A percentile compares a stretch with the other conserved stretches of the same genome.
phyloP scores from a whole-genome alignment of 2,113 vertebrate genomes.

The Tretioscincus oriximinensis region DNA sequence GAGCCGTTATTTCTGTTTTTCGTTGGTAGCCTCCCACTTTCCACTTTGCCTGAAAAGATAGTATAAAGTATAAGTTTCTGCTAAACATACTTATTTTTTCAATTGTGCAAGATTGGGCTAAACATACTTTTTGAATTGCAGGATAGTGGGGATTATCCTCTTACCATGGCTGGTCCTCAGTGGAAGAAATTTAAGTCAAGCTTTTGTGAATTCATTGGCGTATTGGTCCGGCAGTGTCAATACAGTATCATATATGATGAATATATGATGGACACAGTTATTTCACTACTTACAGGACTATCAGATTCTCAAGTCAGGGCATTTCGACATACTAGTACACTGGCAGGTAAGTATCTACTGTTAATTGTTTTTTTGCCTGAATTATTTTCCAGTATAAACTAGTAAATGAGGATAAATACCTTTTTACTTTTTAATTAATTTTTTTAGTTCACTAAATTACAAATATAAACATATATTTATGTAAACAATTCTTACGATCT shows the following conservation, averaged over 20 bases:
- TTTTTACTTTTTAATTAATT: too few relatives aligned
- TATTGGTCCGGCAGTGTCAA: conserved; percentile 96
- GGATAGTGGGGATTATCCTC: conserved; percentile 98
- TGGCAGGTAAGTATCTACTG: conserved; percentile 85
- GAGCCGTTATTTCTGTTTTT: too few relatives aligned
- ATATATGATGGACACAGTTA: conserved; percentile 99
- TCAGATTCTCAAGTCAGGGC: conserved; percentile 98
- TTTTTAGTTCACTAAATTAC: too few relatives aligned
- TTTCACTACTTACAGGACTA: conserved; percentile 96
- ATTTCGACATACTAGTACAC: conserved; percentile 97
- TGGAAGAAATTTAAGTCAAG: conserved; percentile 99
- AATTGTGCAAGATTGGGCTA: background rate
- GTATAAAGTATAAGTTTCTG: too few relatives aligned
- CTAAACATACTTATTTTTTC: too few relatives aligned
- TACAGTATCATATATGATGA: conserved; percentile 99
- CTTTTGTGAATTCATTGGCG: conserved; percentile 98
- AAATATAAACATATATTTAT: too few relatives aligned
- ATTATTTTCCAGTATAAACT: background rate
- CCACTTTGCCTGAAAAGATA: too few relatives aligned
- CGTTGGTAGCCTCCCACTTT: too few relatives aligned
- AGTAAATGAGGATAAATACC: background rate
- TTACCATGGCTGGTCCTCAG: conserved; percentile 97
- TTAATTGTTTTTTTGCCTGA: background rate
- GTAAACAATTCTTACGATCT: too few relatives aligned
- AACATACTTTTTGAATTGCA: conserved; percentile 56